Conservation (phyloP, 2,888 invertebrate genomes). For the Platycnemis pennipes region DNA sequence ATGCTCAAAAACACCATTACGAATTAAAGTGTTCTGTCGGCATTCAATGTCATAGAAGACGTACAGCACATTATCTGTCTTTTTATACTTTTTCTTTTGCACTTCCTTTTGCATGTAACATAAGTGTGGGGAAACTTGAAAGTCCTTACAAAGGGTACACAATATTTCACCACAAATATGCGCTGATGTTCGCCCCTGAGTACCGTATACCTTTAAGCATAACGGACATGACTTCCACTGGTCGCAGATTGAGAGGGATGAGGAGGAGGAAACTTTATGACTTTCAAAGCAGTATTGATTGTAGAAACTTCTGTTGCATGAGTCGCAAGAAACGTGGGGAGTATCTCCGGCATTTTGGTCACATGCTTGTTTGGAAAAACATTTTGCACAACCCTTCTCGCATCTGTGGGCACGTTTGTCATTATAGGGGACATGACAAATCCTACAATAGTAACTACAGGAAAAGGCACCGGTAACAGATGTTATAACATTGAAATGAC, state of each 20-base stretch:
- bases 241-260: not conserved
- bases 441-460: not conserved
- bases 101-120: constrained; percentile 13
- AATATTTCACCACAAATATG: constrained; percentile 41
- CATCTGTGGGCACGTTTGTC: not conserved
- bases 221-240: not conserved
- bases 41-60: constrained; percentile 54
- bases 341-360: not conserved
- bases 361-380: not conserved
- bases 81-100: not conserved
- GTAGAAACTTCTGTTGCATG: not conserved
- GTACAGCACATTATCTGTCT: not conserved
- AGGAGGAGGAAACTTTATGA: not conserved
- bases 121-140: not conserved
- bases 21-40: not conserved
- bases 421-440: not conserved
- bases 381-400: not conserved
- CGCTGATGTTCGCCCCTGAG: not conserved
- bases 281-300: not conserved
- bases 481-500: constrained; percentile 5
- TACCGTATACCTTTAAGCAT: not conserved
- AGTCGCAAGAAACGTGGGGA: not conserved
- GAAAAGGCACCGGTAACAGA: not conserved
- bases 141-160: not conserved
- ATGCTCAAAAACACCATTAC: not conserved